phyloP scores from a whole-genome alignment of 2,113 vertebrate species.

The Nothocercus nigrocapillus region DNA sequence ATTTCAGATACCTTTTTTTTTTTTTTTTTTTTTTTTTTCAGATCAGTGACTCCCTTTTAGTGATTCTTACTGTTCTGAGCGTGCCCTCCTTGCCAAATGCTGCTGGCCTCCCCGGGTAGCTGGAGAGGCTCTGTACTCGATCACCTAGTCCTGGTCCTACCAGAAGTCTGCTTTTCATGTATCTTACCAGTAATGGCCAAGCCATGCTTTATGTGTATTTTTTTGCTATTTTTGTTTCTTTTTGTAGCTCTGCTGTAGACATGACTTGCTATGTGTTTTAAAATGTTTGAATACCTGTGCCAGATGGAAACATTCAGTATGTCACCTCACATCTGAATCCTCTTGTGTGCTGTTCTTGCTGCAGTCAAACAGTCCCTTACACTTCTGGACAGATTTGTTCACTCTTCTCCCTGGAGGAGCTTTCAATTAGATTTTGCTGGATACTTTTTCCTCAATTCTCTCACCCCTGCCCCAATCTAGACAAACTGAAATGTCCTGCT shows the following conservation, averaged over 20 bases:
- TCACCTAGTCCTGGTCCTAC: background rate
- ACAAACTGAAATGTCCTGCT: background rate
- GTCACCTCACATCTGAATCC: constrained; percentile 20
- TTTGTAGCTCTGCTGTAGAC: background rate
- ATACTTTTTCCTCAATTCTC: background rate
- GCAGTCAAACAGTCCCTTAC: background rate
- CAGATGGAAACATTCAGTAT: background rate
- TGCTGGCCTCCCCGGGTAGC: background rate
- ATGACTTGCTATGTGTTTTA: background rate
- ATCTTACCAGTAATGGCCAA: background rate
- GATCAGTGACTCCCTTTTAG: constrained; percentile 39
- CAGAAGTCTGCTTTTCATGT: background rate
- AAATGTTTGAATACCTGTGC: background rate
- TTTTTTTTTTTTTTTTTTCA: constrained; percentile 8
- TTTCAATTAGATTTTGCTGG: background rate
- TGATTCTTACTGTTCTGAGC: constrained; percentile 24
- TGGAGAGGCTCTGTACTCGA: background rate
- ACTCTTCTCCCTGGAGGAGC: background rate
- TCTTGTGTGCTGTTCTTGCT: background rate
- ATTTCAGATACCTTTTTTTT: constrained; percentile 42
- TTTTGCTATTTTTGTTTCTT: background rate
- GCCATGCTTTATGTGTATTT: background rate
- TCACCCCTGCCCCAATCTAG: background rate
- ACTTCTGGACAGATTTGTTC: constrained; percentile 21
- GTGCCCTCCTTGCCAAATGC: background rate